These are phyloP conservation scores for Torymus texanus DNA, from an alignment of 2,888 invertebrate species.

Conservation along the genomic window DNA sequence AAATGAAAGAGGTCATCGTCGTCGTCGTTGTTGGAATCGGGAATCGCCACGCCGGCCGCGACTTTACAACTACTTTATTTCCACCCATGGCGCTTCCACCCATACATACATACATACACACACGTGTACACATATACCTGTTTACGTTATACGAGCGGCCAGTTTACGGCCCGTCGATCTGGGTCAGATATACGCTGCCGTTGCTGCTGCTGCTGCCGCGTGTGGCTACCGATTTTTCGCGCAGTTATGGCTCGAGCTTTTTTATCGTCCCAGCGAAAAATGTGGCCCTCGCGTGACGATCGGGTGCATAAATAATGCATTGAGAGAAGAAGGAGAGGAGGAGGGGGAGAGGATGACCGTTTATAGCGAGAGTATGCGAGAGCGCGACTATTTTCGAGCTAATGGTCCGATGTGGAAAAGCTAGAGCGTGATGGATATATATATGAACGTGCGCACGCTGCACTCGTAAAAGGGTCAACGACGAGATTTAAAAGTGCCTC, in stretches of 20 bases:
- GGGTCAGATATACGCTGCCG: conserved; percentile 60
- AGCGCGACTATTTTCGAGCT: conserved; percentile 13
- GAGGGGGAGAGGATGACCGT: too few relatives aligned
- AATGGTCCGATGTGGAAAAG: neutral
- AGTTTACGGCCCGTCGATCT: conserved; percentile 63
- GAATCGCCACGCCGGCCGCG: too few relatives aligned
- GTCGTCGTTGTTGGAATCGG: too few relatives aligned
- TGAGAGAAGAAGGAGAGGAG: too few relatives aligned
- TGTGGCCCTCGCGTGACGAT: neutral
- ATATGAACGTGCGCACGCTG: too few relatives aligned
- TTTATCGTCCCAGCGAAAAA: conserved; percentile 4
- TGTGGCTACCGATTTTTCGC: conserved; percentile 10
- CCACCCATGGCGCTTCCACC: too few relatives aligned
- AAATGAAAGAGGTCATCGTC: too few relatives aligned
- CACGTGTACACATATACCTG: conserved; percentile 13
- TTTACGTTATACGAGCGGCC: conserved; percentile 62
- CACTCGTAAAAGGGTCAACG: conserved; percentile 5
- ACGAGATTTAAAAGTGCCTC: neutral
- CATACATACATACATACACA: neutral
- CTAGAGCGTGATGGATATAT: too few relatives aligned
- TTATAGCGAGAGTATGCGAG: too few relatives aligned
- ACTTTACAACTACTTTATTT: too few relatives aligned
- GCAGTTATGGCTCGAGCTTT: conserved; percentile 15
- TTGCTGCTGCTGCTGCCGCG: neutral
- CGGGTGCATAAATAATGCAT: conserved; percentile 18